Base-by-base conservation (phyloP, 2,888 invertebrate genomes). In the Drosophila kanekoi region DNA sequence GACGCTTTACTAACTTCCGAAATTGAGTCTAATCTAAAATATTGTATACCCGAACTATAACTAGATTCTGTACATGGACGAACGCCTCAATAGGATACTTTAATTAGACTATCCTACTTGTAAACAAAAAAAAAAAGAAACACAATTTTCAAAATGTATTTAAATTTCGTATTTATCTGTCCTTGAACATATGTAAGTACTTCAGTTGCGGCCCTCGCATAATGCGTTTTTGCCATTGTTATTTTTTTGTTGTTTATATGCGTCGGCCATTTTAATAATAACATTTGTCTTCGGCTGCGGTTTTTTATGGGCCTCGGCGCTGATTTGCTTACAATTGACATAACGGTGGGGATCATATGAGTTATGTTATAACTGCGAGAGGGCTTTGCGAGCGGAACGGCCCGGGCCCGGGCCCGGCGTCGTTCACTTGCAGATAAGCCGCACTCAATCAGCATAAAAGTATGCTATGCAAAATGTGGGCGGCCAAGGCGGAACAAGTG, bases 321-420 rank as follows among this genome's bases (percentile, higher is more conserved):
- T 81, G 87, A 83, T 83, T 83, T 84, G 84, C 87, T 84, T 83
- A 83, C 83, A 87, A 83, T 87, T 87, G 83, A 87, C 84, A 84
- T 87, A 87, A 77, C 70, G 70, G 66, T 23, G 72, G 75, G 72
- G 77, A 77, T 79, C 77, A 69, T 77, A 79, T 83, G 87, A 83
- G 81, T 84, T 87, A 87, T 83, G 87, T 72, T 71, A 75, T 67
- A 79, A 70, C 73, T 65, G 63, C 16, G 37, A 51, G 63, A 37
- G 67, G 75, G 76, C 76, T 80, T 82, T 78, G 49, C 65, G 60
- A 56, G 52, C 43, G 35, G 48, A 20, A 37, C 35, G 54, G 40
- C 20, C 53, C 5, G 20, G 32, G 23, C 23, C n/a, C 18, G 1
- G 18, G 18, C 2, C 35, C 44, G 16, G 8, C 16, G 44, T 35